These are phyloP conservation scores for Arrhamphus sclerolepis DNA, from an alignment of 2,797 vertebrate genomes.

Conservation along the genomic window DNA sequence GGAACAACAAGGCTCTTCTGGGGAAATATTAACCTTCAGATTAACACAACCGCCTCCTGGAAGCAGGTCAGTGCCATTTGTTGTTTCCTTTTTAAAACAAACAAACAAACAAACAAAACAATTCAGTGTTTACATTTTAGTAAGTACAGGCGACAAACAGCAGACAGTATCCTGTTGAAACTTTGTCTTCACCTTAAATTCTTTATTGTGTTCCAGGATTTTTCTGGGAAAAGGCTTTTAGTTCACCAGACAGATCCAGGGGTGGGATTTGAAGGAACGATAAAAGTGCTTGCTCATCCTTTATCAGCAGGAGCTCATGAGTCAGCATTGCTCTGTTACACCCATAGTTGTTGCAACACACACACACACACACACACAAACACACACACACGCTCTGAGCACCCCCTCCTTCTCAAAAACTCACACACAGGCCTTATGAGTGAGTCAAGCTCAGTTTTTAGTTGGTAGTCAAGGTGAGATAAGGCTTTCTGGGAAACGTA, in stretches of 20 bases:
- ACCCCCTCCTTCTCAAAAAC: slow-evolving; percentile 50
- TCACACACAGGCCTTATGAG: slow-evolving; percentile 67
- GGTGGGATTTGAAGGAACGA: slow-evolving; percentile 53
- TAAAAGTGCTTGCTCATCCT: slow-evolving; percentile 88
- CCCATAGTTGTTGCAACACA: slow-evolving; percentile 75
- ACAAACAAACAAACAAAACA: too few relatives aligned
- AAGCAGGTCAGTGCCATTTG: slow-evolving; percentile 7
- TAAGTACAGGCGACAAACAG: not conserved
- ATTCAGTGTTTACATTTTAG: too few relatives aligned
- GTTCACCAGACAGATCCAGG: slow-evolving; percentile 49
- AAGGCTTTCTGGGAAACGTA: slow-evolving; percentile 62
- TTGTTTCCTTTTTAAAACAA: not conserved
- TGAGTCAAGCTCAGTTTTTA: slow-evolving; percentile 73
- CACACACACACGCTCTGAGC: slow-evolving; percentile 16
- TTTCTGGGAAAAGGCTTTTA: slow-evolving; percentile 39
- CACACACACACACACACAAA: slow-evolving; percentile 20
- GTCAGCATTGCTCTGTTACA: slow-evolving; percentile 83
- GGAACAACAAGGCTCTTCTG: not conserved
- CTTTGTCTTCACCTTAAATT: slow-evolving; percentile 7
- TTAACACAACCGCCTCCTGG: not conserved
- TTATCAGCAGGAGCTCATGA: slow-evolving; percentile 87
- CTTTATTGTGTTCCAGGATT: slow-evolving; percentile 16
- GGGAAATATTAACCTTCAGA: slow-evolving; percentile 10
- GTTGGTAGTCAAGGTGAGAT: slow-evolving; percentile 63
- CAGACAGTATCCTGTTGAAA: slow-evolving; percentile 15